Evolutionary conservation across 2,797 vertebrate genomes (phyloP).

Genomic region (Avahi laniger): DNA sequence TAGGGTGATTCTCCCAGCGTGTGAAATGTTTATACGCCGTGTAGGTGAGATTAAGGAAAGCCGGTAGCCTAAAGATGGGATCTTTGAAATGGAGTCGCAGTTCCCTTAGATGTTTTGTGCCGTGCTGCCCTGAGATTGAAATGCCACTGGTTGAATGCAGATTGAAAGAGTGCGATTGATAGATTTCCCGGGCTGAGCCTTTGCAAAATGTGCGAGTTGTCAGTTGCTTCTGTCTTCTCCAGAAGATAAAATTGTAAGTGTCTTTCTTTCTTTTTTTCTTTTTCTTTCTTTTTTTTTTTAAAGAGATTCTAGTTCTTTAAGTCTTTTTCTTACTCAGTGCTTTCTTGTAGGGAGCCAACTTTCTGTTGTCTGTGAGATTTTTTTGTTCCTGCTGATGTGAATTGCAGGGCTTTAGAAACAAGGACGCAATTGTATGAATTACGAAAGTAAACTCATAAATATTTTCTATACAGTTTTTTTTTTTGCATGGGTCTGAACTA

Average conservation of each 20-base stretch:
- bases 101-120: not conserved
- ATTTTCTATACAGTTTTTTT: conserved; percentile 63
- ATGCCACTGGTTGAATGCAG: not conserved
- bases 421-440: conserved; percentile 64
- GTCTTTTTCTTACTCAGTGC: not conserved
- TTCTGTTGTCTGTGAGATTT: not conserved
- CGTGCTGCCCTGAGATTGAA: not conserved
- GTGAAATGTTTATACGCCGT: fast-evolving
- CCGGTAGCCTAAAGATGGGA: not conserved
- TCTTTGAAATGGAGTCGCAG: not conserved
- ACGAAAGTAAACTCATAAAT: conserved; percentile 69
- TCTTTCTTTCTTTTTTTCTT: not conserved
- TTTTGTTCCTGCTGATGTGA: conserved; percentile 35
- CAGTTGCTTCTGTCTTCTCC: not conserved
- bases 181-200: not conserved
- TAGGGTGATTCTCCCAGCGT: not conserved
- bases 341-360: conserved; percentile 42
- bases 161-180: not conserved
- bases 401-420: conserved; percentile 61
- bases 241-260: not conserved
- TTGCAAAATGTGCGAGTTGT: not conserved
- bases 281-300: not conserved
- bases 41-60: not conserved
- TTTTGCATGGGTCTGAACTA: not conserved
- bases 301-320: not conserved